Conservation (phyloP, 1,140 invertebrate genomes). For the Eumaeus atala region DNA sequence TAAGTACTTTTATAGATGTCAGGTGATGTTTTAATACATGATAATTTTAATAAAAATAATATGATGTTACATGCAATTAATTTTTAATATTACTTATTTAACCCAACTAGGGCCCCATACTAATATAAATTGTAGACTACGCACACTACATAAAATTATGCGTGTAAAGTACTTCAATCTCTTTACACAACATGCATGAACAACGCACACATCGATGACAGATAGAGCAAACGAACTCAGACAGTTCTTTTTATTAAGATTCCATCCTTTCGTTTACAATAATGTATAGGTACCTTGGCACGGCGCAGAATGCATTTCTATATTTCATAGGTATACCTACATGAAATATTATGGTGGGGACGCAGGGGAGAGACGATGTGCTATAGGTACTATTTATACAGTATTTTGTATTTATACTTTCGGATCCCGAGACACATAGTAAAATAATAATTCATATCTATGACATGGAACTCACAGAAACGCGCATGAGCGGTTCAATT, state of each 20-base stretch:
- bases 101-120: constrained; percentile 41
- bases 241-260: constrained; percentile 58
- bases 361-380: constrained; percentile 26
- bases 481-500: constrained; percentile 50
- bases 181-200: constrained; percentile 45
- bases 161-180: constrained; percentile 53
- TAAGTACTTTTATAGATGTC: background rate
- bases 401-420: constrained; percentile 12
- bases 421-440: constrained; percentile 16
- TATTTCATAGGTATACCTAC: constrained; percentile 22
- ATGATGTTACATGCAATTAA: background rate
- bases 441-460: constrained; percentile 41
- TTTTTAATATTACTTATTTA: constrained; percentile 32
- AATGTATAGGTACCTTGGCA: constrained; percentile 28
- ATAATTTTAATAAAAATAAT: background rate
- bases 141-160: constrained; percentile 33
- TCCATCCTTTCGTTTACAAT: constrained; percentile 51
- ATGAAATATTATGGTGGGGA: constrained; percentile 23
- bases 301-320: constrained; percentile 40
- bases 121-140: constrained; percentile 50
- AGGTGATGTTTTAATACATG: background rate
- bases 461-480: constrained; percentile 39
- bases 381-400: constrained; percentile 18
- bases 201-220: constrained; percentile 41
- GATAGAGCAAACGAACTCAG: constrained; percentile 48